Percentiles rank a stretch among this genome's conserved stretches.
Conservation (phyloP, 2,888 invertebrate species). For the Loripinus fragilis region DNA sequence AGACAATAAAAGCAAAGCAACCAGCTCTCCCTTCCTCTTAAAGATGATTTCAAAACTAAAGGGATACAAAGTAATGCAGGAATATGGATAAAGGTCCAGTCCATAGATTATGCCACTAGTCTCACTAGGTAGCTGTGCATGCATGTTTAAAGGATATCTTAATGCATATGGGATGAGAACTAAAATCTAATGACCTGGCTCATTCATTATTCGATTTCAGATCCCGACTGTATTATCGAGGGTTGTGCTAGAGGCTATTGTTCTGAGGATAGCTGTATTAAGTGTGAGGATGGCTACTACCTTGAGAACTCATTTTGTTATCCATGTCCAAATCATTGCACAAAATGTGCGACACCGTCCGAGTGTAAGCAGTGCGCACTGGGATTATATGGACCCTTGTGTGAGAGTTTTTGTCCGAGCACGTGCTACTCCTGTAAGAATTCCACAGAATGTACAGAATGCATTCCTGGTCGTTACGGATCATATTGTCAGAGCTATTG, state of each 20-base stretch:
- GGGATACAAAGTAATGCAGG: too few species aligned
- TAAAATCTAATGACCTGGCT: too few species aligned
- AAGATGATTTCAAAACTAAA: too few species aligned
- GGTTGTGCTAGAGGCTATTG: neutral
- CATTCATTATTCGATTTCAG: too few species aligned
- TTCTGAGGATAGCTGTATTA: neutral
- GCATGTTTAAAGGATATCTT: too few species aligned
- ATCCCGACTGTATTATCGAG: too few species aligned
- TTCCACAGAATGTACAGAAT: neutral
- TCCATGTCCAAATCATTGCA: neutral
- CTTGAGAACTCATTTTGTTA: neutral
- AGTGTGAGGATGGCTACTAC: neutral
- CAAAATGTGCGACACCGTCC: neutral
- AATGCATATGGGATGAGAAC: too few species aligned
- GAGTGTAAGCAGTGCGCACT: neutral
- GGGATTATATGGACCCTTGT: neutral
- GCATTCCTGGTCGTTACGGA: neutral
- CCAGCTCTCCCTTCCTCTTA: too few species aligned
- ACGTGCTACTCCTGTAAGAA: neutral
- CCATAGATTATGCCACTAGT: too few species aligned
- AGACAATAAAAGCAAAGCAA: too few species aligned
- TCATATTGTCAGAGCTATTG: neutral
- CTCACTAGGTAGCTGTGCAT: too few species aligned
- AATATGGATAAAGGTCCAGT: too few species aligned
- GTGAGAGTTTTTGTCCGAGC: neutral